phyloP scores from a whole-genome alignment of 2,888 invertebrate genomes.

The Microlaimidae sp. region DNA sequence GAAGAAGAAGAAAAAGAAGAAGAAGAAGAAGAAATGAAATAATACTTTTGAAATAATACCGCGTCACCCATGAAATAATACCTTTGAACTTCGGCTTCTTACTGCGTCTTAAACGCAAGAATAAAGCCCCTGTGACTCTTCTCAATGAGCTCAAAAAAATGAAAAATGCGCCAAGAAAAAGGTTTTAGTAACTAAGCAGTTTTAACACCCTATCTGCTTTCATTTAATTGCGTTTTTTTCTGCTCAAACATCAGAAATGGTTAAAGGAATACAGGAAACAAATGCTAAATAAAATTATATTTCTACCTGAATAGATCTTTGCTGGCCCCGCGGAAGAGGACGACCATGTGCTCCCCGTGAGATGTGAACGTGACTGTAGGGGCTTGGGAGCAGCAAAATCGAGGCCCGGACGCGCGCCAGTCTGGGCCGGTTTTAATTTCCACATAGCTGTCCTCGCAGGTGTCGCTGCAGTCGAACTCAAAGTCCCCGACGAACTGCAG shows the following conservation, averaged over 20 bases:
- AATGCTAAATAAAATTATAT: too few species aligned
- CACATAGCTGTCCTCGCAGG: constrained; percentile 12
- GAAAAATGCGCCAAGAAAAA: too few species aligned
- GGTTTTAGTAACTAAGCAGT: too few species aligned
- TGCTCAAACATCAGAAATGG: constrained; percentile 20
- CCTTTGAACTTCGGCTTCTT: too few species aligned
- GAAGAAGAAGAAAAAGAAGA: too few species aligned
- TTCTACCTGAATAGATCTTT: background rate
- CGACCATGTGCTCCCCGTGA: constrained; percentile 24
- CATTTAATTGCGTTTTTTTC: background rate
- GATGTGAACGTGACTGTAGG: constrained; percentile 21
- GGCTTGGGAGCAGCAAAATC: background rate
- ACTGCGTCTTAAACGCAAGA: background rate
- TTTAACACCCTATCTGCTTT: too few species aligned
- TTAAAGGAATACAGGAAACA: constrained; percentile 17
- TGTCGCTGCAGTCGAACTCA: constrained; percentile 8
- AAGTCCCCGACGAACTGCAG: constrained; percentile 25
- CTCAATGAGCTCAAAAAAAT: too few species aligned
- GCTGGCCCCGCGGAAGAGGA: constrained; percentile 19
- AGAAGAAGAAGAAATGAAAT: too few species aligned
- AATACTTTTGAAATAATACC: too few species aligned
- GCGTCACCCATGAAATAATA: too few species aligned
- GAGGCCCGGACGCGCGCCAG: constrained; percentile 24
- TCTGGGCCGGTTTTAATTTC: constrained; percentile 27
- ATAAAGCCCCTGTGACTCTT: too few species aligned